Evolutionary conservation across 2,113 vertebrate species (phyloP).

Genomic region (Oxyruncus cristatus): DNA sequence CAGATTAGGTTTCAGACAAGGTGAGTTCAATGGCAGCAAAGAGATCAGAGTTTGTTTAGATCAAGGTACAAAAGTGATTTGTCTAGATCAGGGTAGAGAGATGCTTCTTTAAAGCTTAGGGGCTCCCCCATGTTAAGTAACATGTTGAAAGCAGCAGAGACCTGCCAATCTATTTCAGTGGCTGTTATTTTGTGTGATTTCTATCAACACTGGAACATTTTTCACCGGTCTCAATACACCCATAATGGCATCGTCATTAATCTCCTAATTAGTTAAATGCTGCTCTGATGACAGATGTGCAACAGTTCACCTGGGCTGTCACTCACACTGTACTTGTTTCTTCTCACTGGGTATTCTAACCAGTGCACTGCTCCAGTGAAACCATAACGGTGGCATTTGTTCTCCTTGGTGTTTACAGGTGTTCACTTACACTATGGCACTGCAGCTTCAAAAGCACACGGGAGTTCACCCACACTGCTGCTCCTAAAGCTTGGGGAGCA

Average conservation of each 20-base stretch:
- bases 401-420: background rate
- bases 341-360: background rate
- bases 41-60: slow-evolving; percentile 65
- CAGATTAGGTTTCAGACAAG: slow-evolving; percentile 69
- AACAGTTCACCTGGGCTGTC: slow-evolving; percentile 2
- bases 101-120: slow-evolving; percentile 27
- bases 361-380: background rate
- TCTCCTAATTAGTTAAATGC: slow-evolving; percentile 59
- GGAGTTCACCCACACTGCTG: background rate
- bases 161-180: background rate
- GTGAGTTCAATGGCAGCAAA: slow-evolving; percentile 57
- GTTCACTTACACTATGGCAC: background rate
- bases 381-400: background rate
- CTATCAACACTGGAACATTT: slow-evolving; percentile 17
- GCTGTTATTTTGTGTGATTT: slow-evolving; percentile 25
- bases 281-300: slow-evolving; percentile 3
- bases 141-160: rapidly evolving
- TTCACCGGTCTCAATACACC: background rate
- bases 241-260: slow-evolving; percentile 34
- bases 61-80: slow-evolving; percentile 52
- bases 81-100: slow-evolving; percentile 27
- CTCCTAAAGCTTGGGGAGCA: background rate
- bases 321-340: background rate
- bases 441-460: background rate
- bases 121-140: slow-evolving; percentile 19